phyloP scores from a whole-genome alignment of 2,113 vertebrate species.

The Notothenia coriiceps region DNA sequence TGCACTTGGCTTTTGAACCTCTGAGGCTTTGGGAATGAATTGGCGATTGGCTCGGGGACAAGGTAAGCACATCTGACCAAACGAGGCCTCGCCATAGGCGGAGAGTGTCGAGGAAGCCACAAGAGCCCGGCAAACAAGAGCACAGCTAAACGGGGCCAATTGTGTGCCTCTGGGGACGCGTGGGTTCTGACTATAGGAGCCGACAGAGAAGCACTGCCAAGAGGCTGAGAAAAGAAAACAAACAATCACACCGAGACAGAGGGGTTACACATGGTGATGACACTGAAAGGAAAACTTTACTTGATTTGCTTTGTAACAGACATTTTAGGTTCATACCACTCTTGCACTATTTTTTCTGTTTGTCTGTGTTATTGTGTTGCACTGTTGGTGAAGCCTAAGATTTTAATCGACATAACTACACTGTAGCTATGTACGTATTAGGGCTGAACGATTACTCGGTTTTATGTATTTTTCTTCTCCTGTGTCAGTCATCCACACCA shows the following conservation, averaged over 20 bases:
- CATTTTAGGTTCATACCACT: too few relatives aligned
- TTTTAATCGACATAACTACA: too few relatives aligned
- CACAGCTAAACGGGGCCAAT: constrained; percentile 40
- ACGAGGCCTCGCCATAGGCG: constrained; percentile 60
- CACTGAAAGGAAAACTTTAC: too few relatives aligned
- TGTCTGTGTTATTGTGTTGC: too few relatives aligned
- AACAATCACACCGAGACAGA: constrained; percentile 22
- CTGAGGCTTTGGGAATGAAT: constrained; percentile 81
- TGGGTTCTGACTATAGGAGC: constrained; percentile 59
- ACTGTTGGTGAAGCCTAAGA: too few relatives aligned
- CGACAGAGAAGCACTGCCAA: constrained; percentile 49
- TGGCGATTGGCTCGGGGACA: constrained; percentile 76
- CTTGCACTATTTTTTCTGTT: too few relatives aligned
- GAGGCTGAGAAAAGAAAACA: constrained; percentile 50
- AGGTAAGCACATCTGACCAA: constrained; percentile 78
- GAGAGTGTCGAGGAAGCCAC: constrained; percentile 72
- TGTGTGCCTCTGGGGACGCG: constrained; percentile 50
- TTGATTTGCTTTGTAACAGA: too few relatives aligned
- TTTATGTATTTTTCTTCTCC: too few relatives aligned
- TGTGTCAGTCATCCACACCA: too few relatives aligned
- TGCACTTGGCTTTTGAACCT: constrained; percentile 83
- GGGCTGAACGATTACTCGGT: too few relatives aligned
- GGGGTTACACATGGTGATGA: constrained; percentile 7
- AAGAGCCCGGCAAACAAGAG: constrained; percentile 75
- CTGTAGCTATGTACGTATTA: too few relatives aligned